These are phyloP conservation scores for Patiria pectinifera DNA, from an alignment of 53 echinoderm and acorn worm species.

Conservation along the genomic window DNA sequence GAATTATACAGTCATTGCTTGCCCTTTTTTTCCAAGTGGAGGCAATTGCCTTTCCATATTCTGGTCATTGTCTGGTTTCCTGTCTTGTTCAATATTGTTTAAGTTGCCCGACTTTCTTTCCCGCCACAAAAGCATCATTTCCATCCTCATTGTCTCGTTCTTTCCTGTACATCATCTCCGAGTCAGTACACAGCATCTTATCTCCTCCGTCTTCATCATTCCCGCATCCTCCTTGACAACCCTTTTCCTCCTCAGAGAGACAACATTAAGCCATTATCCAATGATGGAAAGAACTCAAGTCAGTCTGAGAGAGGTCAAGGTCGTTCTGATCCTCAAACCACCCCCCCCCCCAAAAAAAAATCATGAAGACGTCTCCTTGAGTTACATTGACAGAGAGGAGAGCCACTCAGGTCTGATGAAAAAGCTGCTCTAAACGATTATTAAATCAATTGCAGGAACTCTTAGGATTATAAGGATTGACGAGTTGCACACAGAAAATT, in stretches of 20 bases:
- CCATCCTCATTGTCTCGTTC: background rate
- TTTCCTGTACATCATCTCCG: background rate
- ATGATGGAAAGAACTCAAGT: background rate
- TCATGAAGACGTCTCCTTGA: no score
- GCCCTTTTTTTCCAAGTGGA: no score
- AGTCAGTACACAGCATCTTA: background rate
- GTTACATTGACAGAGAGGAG: background rate
- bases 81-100: no score
- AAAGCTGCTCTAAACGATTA: background rate
- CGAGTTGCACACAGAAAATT: background rate
- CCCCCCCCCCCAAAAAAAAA: background rate
- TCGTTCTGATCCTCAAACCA: background rate
- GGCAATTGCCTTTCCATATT: no score
- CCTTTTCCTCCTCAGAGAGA: background rate
- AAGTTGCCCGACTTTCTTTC: background rate
- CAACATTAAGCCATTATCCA: background rate
- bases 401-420: background rate
- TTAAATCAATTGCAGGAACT: background rate
- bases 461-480: background rate
- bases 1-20: no score
- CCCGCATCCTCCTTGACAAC: constrained; percentile 27
- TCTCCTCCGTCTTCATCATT: constrained; percentile 15
- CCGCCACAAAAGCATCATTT: background rate
- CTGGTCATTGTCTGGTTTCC: no score
- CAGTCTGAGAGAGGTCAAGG: background rate